Conservation (phyloP, 2,888 invertebrate genomes). For the Thysanoteuthis rhombus region DNA sequence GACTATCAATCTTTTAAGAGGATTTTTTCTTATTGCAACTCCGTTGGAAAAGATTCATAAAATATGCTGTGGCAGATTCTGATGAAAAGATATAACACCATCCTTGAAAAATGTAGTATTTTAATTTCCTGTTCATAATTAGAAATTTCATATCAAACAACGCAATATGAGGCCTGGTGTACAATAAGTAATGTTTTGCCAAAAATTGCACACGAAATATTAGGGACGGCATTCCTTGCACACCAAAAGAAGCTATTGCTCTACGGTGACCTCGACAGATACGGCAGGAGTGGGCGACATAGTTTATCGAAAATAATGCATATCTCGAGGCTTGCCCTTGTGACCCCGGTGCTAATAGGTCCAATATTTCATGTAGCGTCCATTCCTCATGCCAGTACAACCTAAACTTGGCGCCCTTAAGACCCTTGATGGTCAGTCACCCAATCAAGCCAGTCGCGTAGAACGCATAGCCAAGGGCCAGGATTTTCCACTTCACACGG, state of each 20-base stretch:
- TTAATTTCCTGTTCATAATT: no score
- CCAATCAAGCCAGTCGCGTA: background rate
- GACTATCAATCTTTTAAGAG: no score
- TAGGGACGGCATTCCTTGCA: background rate
- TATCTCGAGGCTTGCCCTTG: background rate
- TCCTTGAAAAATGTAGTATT: no score
- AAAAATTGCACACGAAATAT: background rate
- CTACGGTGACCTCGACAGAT: background rate
- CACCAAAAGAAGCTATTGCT: background rate
- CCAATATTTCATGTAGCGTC: background rate
- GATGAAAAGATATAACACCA: no score
- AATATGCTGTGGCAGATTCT: no score
- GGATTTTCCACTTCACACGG: constrained; percentile 12
- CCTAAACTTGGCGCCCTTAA: background rate
- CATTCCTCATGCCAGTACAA: background rate
- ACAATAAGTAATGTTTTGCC: background rate
- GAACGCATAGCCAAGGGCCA: background rate
- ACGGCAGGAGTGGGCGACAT: background rate
- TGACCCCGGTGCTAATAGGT: constrained; percentile 12
- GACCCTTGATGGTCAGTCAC: background rate
- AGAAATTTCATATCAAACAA: no score
- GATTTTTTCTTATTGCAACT: no score
- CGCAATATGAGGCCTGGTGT: background rate
- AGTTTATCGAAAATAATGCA: constrained; percentile 12
- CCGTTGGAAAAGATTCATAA: no score